Evolutionary conservation across 2,888 invertebrate species (phyloP).

Genomic region (Selenia dentaria): DNA sequence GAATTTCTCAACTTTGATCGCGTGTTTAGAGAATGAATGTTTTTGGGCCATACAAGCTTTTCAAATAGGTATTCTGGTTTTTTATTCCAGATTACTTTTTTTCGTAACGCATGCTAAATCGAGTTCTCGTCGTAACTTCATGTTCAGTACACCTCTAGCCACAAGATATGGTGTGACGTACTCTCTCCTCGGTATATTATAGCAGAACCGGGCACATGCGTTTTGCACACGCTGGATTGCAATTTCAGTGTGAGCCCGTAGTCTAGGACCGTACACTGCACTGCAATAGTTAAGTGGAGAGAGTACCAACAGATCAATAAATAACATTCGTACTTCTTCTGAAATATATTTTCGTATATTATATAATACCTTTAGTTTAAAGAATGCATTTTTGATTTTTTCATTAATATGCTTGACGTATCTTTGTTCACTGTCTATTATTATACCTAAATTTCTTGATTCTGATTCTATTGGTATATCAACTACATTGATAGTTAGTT

Average conservation of each 20-base stretch:
- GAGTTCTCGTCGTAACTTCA: conserved; percentile 15
- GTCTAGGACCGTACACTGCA: conserved; percentile 20
- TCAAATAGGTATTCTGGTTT: too few relatives aligned
- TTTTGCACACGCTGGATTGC: conserved; percentile 20
- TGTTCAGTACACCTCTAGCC: conserved; percentile 4
- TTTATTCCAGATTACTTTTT: too few relatives aligned
- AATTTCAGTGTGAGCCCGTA: conserved; percentile 9
- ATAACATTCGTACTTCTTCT: neutral
- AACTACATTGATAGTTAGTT: neutral
- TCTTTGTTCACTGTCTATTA: conserved; percentile 6
- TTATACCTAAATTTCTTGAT: neutral
- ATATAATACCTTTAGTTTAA: neutral
- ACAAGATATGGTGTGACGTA: conserved; percentile 19
- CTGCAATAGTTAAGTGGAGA: conserved; percentile 18
- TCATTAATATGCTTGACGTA: conserved; percentile 13
- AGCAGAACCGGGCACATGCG: conserved; percentile 5
- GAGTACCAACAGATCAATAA: neutral
- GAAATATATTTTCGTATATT: neutral
- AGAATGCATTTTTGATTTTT: conserved; percentile 2
- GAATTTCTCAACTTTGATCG: too few relatives aligned
- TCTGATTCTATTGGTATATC: neutral
- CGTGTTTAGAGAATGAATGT: too few relatives aligned
- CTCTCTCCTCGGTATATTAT: conserved; percentile 7
- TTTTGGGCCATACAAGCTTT: too few relatives aligned
- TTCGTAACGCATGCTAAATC: too few relatives aligned